Percentiles rank a stretch among this genome's conserved stretches.
These are phyloP conservation scores for Euphydryas editha DNA, from an alignment of 2,888 invertebrate species.

Conservation along the genomic window DNA sequence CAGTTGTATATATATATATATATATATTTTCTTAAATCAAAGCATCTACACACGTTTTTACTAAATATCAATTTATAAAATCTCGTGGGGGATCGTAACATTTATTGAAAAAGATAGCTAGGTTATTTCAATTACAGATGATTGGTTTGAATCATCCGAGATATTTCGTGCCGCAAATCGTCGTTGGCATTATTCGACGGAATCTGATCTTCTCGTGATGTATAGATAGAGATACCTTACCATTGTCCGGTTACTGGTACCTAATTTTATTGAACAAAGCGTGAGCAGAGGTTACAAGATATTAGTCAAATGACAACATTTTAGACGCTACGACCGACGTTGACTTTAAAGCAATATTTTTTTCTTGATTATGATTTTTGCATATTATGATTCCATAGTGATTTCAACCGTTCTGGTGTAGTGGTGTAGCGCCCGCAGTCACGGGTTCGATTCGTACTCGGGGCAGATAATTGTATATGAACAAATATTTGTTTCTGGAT, in stretches of 20 bases:
- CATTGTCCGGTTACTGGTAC: conserved; percentile 15
- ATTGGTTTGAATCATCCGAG: conserved; percentile 21
- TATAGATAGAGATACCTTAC: conserved; percentile 14
- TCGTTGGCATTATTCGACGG: conserved; percentile 12
- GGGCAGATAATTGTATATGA: too few relatives aligned
- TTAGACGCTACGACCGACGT: too few relatives aligned
- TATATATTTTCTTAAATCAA: too few relatives aligned
- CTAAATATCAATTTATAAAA: conserved; percentile 4
- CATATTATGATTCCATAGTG: too few relatives aligned
- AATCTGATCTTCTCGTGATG: conserved; percentile 19
- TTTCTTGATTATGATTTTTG: too few relatives aligned
- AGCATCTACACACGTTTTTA: too few relatives aligned
- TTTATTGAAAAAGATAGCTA: conserved; percentile 14
- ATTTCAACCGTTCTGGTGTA: too few relatives aligned
- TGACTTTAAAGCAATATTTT: too few relatives aligned
- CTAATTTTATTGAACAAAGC: conserved; percentile 1
- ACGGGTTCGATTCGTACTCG: too few relatives aligned
- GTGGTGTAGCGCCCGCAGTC: too few relatives aligned
- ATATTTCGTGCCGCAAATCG: conserved; percentile 19
- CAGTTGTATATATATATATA: neutral
- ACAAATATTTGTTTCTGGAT: too few relatives aligned
- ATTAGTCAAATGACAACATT: too few relatives aligned
- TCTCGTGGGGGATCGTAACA: conserved; percentile 14
- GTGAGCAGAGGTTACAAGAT: neutral
- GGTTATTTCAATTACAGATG: conserved; percentile 21